Base-by-base conservation (phyloP, 2,113 vertebrate genomes). In the Pelodiscus sinensis region DNA sequence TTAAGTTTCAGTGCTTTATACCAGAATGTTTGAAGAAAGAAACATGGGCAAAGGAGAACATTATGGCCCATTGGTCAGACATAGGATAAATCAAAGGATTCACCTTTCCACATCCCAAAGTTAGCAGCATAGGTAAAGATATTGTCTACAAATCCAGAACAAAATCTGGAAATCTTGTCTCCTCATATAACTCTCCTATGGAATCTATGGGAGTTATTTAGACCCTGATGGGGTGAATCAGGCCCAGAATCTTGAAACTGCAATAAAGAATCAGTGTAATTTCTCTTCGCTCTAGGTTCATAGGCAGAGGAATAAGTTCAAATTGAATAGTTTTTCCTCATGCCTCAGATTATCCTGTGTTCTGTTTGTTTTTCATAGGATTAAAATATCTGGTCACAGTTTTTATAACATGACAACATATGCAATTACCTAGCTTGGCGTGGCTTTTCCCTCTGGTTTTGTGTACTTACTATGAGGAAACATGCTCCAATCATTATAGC, bases 401-500 rank as follows among this genome's bases (percentile, higher is more conserved):
- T 27, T n/a, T 44, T 4, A 58, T 78, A 57, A 27, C 19, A 73
- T 0, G 86, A 50, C 31, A 44, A 50, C 9, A 58, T 7, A 14
- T 58, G 25, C 9, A 35, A 94, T 22, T 90, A 55, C 88, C 68
- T 22, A 9, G 4, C 6, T 81, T 58, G 0, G 3, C 35, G 11
- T 35, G 3, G 54, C 15, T 27, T 50, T 91, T 8, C 7, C 65
- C 75, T 15, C 58, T 56, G 31, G 12, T 27, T 78, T 44, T 80
- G 18, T 60, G 38, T 84, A 99, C 99, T 99, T 97, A 99, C 99
- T 80, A 99, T 98, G 84, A 99, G 99, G 88, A 99, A 99, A 94
- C 99, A 99, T 50, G 99, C 98, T 8, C 99, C 99, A 6, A 99
- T 99, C 98, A 99, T 98, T 4, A 99, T 98, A 9, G 99, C 99